These are phyloP conservation scores for Zelostemma sp. DNA, from an alignment of 1,140 invertebrate species.

Conservation along the genomic window DNA sequence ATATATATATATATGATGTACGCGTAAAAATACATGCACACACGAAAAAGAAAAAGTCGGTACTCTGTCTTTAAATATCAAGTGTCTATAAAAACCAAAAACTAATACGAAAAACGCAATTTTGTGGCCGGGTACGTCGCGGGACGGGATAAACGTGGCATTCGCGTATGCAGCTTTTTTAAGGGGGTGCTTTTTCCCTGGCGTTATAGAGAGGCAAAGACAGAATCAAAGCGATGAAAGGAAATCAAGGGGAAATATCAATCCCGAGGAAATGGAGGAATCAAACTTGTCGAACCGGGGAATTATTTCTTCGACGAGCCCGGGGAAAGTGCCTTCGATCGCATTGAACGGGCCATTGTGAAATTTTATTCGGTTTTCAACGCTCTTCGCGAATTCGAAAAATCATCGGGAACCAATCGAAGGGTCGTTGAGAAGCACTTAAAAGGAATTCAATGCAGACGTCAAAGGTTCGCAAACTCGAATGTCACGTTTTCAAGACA, in stretches of 20 bases:
- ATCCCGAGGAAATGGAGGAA: background rate
- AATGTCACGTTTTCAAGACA: slow-evolving; percentile 33
- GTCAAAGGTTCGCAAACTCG: slow-evolving; percentile 37
- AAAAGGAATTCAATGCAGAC: slow-evolving; percentile 5
- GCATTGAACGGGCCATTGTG: background rate
- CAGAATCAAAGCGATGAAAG: no score
- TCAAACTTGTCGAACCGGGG: background rate
- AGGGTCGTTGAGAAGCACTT: no score
- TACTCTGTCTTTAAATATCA: slow-evolving; percentile 67
- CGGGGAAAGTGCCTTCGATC: slow-evolving; percentile 3
- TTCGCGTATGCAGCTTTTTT: slow-evolving; percentile 24
- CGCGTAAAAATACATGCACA: slow-evolving; percentile 15
- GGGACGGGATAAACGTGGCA: slow-evolving; percentile 27
- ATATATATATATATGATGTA: slow-evolving; percentile 6
- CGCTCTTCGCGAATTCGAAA: no score
- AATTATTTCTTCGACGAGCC: slow-evolving; percentile 2
- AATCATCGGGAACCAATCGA: no score
- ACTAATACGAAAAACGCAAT: slow-evolving; percentile 23
- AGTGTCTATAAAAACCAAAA: slow-evolving; percentile 69
- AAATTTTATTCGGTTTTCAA: background rate
- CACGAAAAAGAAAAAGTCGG: slow-evolving; percentile 50
- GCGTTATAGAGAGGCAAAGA: background rate
- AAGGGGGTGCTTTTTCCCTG: background rate
- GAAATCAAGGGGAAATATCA: background rate
- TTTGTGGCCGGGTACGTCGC: slow-evolving; percentile 28